Conservation (phyloP, 2,797 vertebrate genomes). For the Bufotes viridis region DNA sequence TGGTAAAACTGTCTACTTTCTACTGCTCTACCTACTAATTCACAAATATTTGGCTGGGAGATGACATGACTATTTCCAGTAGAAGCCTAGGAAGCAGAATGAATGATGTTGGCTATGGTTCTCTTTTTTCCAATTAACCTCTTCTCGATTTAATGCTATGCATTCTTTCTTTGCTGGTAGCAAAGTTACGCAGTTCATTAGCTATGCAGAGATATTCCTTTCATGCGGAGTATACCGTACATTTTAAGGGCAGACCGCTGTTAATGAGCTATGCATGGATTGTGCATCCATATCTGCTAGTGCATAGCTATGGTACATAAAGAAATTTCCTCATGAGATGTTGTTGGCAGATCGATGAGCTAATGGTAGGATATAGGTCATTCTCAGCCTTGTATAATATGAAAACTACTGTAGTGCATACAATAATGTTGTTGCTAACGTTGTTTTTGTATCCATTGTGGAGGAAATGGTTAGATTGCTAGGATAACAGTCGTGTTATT, state of each 20-base stretch:
- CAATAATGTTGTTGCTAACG: neutral
- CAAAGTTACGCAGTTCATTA: slow-evolving; percentile 11
- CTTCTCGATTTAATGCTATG: slow-evolving; percentile 11
- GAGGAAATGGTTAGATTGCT: neutral
- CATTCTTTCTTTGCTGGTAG: slow-evolving; percentile 23
- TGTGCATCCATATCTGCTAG: neutral
- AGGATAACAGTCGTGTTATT: neutral
- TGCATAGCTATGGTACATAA: neutral
- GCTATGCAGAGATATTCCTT: slow-evolving; percentile 7
- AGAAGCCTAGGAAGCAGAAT: slow-evolving; percentile 5
- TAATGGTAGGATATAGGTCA: slow-evolving; percentile 18
- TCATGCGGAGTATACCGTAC: neutral
- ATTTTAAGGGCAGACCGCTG: neutral
- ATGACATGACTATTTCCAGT: neutral
- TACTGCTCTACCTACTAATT: too few species aligned
- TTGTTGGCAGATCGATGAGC: neutral
- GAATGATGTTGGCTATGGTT: slow-evolving; percentile 30
- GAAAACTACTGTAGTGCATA: neutral
- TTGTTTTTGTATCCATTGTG: neutral
- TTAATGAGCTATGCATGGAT: neutral
- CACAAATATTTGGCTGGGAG: too few species aligned
- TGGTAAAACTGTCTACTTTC: too few species aligned
- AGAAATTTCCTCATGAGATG: neutral
- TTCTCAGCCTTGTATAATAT: neutral
- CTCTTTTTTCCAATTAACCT: slow-evolving; percentile 40